phyloP scores from a whole-genome alignment of 2,888 invertebrate genomes.

The Erebia palarica region DNA sequence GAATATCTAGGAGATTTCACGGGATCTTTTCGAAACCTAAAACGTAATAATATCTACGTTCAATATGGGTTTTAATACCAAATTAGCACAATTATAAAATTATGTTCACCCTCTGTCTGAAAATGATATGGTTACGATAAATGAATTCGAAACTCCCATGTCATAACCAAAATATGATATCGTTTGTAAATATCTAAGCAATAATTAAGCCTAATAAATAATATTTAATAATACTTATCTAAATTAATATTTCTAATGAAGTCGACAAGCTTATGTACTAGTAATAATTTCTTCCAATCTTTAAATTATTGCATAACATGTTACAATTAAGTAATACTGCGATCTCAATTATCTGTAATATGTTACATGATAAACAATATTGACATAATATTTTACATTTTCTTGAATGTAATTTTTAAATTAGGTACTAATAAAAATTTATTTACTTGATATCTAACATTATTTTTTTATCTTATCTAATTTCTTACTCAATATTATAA shows the following conservation, averaged over 20 bases:
- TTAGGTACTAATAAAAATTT: not conserved
- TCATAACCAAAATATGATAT: too few relatives aligned
- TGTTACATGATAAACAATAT: not conserved
- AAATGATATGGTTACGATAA: too few relatives aligned
- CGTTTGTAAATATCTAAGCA: too few relatives aligned
- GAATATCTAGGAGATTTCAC: too few relatives aligned
- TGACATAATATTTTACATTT: not conserved
- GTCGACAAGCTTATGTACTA: not conserved
- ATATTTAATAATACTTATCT: not conserved
- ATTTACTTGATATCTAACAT: not conserved
- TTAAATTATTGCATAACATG: conserved; percentile 32
- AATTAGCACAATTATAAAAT: too few relatives aligned
- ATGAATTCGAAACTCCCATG: too few relatives aligned
- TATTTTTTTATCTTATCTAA: not conserved
- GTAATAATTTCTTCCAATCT: conserved; percentile 20
- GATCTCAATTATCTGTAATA: not conserved
- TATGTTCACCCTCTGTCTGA: too few relatives aligned
- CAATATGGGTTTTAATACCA: too few relatives aligned
- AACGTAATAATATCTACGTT: too few relatives aligned
- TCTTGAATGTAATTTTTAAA: too few relatives aligned
- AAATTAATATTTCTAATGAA: not conserved
- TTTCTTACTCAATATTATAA: too few relatives aligned
- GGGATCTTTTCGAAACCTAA: too few relatives aligned
- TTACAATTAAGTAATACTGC: conserved; percentile 11
- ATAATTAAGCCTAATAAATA: not conserved